Base-by-base conservation (phyloP, 2,888 invertebrate species). In the Seira musarum region DNA sequence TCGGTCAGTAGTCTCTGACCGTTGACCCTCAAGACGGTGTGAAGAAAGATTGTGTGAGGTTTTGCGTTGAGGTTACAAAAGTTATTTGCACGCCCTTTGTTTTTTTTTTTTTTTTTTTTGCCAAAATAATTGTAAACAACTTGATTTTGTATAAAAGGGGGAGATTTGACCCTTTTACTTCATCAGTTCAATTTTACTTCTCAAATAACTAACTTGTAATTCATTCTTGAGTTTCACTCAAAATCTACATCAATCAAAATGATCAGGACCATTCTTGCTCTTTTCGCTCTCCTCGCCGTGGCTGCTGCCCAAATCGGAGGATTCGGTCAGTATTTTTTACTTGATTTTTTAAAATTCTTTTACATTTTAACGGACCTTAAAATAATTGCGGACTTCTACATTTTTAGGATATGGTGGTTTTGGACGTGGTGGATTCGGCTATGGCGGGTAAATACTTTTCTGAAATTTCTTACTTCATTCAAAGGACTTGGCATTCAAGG, bases 231-330 rank as follows among this genome's bases (percentile, higher is more conserved):
- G 30, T 30, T 8, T 30, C 30, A 30, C 30, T 30, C 30, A 5
- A 30, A 2, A 2, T 8, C 30, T 30, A 30, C 2, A 30, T 30
- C 30, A 30, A 30, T 30, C 30, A 30, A 30, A 30, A 30, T 30
- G 30, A 30, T 30, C 8, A 30, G 8, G 30, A 30, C 30, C 8
- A 30, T 30, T 30, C 30, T 30, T 30, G 30, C 65, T 71, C 66
- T 71, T 57, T 71, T 78, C 61, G 77, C 77, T 71, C 70, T 78
- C 77, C 19, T 70, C 71, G 77, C 77, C 46, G 21, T 78, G 71
- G 77, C 77, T 22, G 25, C 25, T 13, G 8, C 53, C 17, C 30
- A 24, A 2, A n/a, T 30, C n/a, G 24, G 77, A 71, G 60, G 65
- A 78, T 64, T 70, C 66, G 77, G 77, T 71, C 35, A 8, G 13